Conservation (phyloP, 2,888 invertebrate genomes). For the Synanthedon vespiformis region DNA sequence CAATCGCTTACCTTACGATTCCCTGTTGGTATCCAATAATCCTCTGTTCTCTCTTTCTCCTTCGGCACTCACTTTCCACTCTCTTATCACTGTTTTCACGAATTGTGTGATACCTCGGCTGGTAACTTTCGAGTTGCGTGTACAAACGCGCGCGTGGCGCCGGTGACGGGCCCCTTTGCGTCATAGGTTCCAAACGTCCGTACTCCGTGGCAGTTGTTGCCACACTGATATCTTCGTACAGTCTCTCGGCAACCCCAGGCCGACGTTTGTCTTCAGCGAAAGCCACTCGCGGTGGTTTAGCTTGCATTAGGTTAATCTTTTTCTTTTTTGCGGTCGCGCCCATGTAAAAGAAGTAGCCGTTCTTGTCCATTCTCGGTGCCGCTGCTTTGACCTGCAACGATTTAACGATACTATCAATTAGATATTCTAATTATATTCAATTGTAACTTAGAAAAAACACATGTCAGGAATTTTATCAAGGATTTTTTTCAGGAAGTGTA, state of each 20-base stretch:
- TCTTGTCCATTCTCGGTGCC: constrained; percentile 62
- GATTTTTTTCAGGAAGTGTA: no score
- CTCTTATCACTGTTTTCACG: constrained; percentile 59
- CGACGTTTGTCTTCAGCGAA: constrained; percentile 54
- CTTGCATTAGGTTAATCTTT: constrained; percentile 64
- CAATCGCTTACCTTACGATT: constrained; percentile 35
- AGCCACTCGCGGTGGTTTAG: constrained; percentile 57
- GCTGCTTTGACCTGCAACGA: constrained; percentile 54
- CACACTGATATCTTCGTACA: constrained; percentile 34
- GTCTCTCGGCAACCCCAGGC: constrained; percentile 48
- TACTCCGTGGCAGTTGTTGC: constrained; percentile 35
- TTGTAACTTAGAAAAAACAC: no score
- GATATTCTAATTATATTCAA: background rate
- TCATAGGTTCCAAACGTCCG: constrained; percentile 43
- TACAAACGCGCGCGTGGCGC: constrained; percentile 59
- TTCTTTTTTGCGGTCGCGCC: constrained; percentile 66
- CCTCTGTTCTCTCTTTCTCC: constrained; percentile 45
- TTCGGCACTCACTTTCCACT: constrained; percentile 59
- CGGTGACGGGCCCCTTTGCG: constrained; percentile 43
- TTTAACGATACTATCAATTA: background rate
- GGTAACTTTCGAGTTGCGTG: constrained; percentile 65
- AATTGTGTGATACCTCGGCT: constrained; percentile 63
- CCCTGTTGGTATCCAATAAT: constrained; percentile 36
- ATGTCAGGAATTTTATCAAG: no score
- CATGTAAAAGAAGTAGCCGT: constrained; percentile 64